These are phyloP conservation scores for Periophthalmus magnuspinnatus DNA, from an alignment of 2,797 vertebrate genomes.

Conservation along the genomic window DNA sequence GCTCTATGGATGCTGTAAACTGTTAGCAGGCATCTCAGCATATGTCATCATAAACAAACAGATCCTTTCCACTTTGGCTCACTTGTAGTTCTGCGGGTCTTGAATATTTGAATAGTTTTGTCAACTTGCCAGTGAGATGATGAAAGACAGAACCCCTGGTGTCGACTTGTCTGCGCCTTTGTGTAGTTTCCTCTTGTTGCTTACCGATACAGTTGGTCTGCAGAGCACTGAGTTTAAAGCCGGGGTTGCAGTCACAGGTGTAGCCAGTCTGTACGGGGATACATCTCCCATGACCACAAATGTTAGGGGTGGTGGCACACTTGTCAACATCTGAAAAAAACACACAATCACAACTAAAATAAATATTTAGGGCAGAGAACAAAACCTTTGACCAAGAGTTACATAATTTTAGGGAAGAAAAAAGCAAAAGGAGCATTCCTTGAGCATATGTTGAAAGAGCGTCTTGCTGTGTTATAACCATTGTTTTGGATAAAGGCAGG, in stretches of 20 bases:
- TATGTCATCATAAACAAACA: slow-evolving; percentile 60
- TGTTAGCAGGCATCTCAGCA: slow-evolving; percentile 63
- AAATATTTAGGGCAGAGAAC: slow-evolving; percentile 21
- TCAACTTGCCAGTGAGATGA: slow-evolving; percentile 32
- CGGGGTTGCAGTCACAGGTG: slow-evolving; percentile 83
- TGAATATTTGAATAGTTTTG: slow-evolving; percentile 36
- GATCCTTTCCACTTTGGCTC: slow-evolving; percentile 55
- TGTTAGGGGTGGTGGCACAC: slow-evolving; percentile 75
- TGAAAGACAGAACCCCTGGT: slow-evolving; percentile 40
- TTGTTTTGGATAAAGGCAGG: slow-evolving; percentile 50
- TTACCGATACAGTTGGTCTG: slow-evolving; percentile 86
- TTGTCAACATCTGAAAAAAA: slow-evolving; percentile 68
- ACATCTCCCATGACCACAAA: slow-evolving; percentile 86
- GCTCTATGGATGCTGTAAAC: slow-evolving; percentile 53
- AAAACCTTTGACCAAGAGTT: slow-evolving; percentile 26
- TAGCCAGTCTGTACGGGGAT: slow-evolving; percentile 82
- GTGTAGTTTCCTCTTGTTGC: slow-evolving; percentile 11
- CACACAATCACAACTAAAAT: slow-evolving; percentile 22
- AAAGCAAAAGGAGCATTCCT: slow-evolving; percentile 40
- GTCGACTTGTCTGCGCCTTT: slow-evolving; percentile 25
- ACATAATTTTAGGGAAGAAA: slow-evolving; percentile 31
- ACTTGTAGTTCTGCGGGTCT: slow-evolving; percentile 41
- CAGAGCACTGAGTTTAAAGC: slow-evolving; percentile 81
- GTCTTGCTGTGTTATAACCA: slow-evolving; percentile 63
- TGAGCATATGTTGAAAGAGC: slow-evolving; percentile 57